phyloP scores from a whole-genome alignment of 2,113 vertebrate species.

The Pomatorhinus ruficollis region DNA sequence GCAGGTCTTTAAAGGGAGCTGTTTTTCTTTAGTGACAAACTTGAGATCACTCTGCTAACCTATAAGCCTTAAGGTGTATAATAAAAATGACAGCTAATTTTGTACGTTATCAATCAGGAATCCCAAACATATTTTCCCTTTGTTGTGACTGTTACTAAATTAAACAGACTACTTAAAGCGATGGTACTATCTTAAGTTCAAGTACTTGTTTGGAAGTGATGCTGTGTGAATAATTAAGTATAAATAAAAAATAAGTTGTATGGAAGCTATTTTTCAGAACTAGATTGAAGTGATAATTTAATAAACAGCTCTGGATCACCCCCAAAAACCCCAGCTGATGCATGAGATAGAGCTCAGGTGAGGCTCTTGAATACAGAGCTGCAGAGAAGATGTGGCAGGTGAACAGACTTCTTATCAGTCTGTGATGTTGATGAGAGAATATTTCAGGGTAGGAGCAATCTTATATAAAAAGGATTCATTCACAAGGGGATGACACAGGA shows the following conservation, averaged over 20 bases:
- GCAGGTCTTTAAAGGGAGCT: background rate
- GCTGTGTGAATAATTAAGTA: background rate
- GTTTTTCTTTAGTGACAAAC: background rate
- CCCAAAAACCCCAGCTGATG: background rate
- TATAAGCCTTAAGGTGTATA: background rate
- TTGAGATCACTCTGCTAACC: background rate
- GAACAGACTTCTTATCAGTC: background rate
- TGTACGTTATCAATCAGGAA: background rate
- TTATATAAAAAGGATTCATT: background rate
- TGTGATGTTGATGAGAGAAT: background rate
- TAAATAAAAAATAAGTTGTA: background rate
- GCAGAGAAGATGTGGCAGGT: background rate
- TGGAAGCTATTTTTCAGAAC: background rate
- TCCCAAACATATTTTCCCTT: background rate
- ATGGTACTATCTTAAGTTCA: background rate
- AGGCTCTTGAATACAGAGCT: background rate
- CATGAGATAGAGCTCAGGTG: background rate
- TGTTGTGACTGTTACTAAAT: background rate
- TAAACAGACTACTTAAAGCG: background rate
- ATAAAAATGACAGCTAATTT: background rate
- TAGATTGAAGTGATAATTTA: background rate
- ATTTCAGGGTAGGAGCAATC: background rate
- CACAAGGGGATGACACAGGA: background rate
- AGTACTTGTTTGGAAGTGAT: background rate
- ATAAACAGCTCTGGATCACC: background rate